Evolutionary conservation across 2,888 invertebrate species (phyloP).

Genomic region (Gymnocheta viridis): DNA sequence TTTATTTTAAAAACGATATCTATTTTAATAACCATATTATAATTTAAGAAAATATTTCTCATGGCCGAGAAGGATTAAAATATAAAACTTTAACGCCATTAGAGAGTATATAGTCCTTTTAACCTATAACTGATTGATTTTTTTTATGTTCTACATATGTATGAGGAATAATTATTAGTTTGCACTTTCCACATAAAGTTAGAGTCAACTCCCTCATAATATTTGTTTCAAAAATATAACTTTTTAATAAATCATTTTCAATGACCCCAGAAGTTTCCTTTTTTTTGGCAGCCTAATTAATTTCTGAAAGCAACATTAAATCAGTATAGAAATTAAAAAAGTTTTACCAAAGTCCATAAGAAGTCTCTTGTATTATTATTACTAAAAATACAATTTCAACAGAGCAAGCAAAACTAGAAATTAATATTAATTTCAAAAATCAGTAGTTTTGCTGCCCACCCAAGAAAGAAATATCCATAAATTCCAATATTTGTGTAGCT

Average conservation of each 20-base stretch:
- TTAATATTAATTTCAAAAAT: conserved; percentile 62
- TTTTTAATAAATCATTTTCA: neutral
- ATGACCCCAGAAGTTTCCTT: neutral
- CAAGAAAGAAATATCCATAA: conserved; percentile 41
- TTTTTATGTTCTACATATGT: neutral
- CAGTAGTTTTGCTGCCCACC: conserved; percentile 17
- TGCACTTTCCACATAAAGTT: neutral
- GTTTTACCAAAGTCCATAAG: neutral
- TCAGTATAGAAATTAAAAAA: neutral
- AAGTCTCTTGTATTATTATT: neutral
- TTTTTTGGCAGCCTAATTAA: neutral
- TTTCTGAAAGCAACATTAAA: conserved; percentile 25
- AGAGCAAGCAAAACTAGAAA: neutral
- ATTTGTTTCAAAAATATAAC: neutral
- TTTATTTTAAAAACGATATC: too few relatives aligned
- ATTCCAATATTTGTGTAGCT: conserved; percentile 62
- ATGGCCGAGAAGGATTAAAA: too few relatives aligned
- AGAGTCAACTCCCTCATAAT: neutral
- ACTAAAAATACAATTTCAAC: neutral
- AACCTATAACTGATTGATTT: conserved; percentile 14
- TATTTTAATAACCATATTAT: too few relatives aligned
- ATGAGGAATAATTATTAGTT: conserved; percentile 12
- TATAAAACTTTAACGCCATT: neutral
- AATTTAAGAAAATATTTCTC: too few relatives aligned
- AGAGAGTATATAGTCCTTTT: neutral